A percentile compares a stretch with the other conserved stretches of the same genome.
Evolutionary conservation across 1,140 invertebrate species (phyloP).

Genomic region (Paracyclopina nana): DNA sequence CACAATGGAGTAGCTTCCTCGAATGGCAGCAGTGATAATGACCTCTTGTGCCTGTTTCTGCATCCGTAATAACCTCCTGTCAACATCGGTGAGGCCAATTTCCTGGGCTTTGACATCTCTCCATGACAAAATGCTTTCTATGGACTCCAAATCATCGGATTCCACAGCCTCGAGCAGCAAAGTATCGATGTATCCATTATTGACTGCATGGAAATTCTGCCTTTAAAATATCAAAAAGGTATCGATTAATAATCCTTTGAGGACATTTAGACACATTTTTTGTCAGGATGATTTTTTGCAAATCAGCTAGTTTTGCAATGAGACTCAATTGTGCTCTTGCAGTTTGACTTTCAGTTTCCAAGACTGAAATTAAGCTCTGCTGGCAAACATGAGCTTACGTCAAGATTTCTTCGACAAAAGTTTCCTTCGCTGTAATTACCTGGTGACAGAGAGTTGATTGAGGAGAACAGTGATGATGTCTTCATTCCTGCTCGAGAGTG

Average conservation of each 20-base stretch:
- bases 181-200: not conserved
- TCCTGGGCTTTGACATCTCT: not conserved
- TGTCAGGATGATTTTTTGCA: too few species aligned
- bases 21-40: slow-evolving; percentile 6
- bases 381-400: too few species aligned
- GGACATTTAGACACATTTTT: too few species aligned
- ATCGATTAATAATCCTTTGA: too few species aligned
- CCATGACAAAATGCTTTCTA: slow-evolving; percentile 6
- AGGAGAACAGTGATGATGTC: not conserved
- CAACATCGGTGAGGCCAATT: slow-evolving; percentile 5
- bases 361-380: too few species aligned
- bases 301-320: too few species aligned
- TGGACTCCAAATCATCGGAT: slow-evolving; percentile 6
- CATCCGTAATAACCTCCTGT: slow-evolving; percentile 9
- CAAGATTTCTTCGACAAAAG: too few species aligned
- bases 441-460: not conserved
- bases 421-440: too few species aligned
- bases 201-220: not conserved
- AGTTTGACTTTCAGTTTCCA: too few species aligned
- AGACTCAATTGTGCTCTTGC: too few species aligned
- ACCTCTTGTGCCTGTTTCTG: slow-evolving; percentile 9
- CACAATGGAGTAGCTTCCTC: slow-evolving; percentile 2
- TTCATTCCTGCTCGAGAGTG: not conserved
- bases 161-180: slow-evolving; percentile 5
- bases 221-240: too few species aligned